Evolutionary conservation across 2,888 invertebrate genomes (phyloP).

Genomic region (Papilio gigon): DNA sequence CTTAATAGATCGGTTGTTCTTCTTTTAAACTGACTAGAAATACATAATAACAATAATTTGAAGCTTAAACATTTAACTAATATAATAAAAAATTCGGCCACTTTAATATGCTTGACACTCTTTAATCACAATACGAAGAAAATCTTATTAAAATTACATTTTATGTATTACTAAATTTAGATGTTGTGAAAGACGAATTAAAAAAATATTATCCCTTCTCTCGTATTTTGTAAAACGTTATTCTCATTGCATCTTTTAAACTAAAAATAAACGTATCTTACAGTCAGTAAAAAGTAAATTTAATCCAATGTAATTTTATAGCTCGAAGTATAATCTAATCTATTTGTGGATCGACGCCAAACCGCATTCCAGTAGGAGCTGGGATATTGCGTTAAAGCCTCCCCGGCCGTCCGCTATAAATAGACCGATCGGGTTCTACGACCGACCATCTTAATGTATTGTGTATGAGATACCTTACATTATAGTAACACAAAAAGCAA

Average conservation of each 20-base stretch:
- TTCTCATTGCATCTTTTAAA: not conserved
- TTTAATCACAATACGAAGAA: too few species aligned
- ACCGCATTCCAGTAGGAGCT: conserved; percentile 76
- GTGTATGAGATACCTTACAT: conserved; percentile 35
- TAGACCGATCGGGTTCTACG: conserved; percentile 62
- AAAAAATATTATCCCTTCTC: too few species aligned
- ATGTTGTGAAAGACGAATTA: too few species aligned
- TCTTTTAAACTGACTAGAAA: not conserved
- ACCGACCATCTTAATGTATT: conserved; percentile 57
- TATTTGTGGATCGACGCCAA: conserved; percentile 75
- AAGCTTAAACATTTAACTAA: too few species aligned
- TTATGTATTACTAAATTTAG: too few species aligned
- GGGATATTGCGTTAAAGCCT: conserved; percentile 72
- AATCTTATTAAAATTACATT: too few species aligned
- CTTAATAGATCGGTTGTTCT: not conserved
- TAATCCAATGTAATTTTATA: conserved; percentile 54
- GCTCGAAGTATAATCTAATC: conserved; percentile 61
- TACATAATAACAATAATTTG: too few species aligned
- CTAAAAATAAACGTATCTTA: not conserved
- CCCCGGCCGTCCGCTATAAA: conserved; percentile 67
- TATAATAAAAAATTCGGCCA: too few species aligned
- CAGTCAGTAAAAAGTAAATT: not conserved
- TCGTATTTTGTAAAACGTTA: too few species aligned
- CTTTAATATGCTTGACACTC: too few species aligned
- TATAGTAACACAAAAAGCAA: not conserved